Percentiles rank a stretch among this genome's conserved stretches.
These are phyloP conservation scores for Sterna hirundo DNA, from an alignment of 2,113 vertebrate species.

Conservation along the genomic window DNA sequence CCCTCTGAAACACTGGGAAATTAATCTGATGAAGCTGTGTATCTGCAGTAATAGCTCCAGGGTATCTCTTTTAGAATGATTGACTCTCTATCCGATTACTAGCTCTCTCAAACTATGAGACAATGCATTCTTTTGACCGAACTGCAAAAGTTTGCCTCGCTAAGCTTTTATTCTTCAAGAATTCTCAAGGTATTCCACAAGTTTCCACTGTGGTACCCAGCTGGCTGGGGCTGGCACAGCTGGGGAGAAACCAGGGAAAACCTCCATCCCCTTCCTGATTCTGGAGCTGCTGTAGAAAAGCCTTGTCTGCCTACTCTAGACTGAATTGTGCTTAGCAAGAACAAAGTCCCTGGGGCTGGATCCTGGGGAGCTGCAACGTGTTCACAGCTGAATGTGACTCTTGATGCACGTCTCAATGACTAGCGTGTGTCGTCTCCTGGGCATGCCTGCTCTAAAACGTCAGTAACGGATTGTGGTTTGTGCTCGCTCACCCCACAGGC, in stretches of 20 bases:
- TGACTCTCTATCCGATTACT: not conserved
- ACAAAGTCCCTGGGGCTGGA: not conserved
- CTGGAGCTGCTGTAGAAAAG: not conserved
- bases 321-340: not conserved
- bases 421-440: not conserved
- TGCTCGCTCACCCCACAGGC: constrained; percentile 10
- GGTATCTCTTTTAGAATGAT: not conserved
- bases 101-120: not conserved
- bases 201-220: not conserved
- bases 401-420: not conserved
- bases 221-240: not conserved
- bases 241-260: not conserved
- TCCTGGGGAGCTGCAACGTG: not conserved
- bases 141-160: not conserved
- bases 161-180: not conserved
- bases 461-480: constrained; percentile 57
- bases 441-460: not conserved
- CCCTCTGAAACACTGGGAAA: not conserved
- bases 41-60: not conserved
- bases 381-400: not conserved
- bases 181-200: not conserved
- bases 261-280: not conserved
- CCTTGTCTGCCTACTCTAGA: not conserved
- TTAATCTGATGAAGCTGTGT: not conserved
- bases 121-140: not conserved